phyloP scores from a whole-genome alignment of 2,113 vertebrate genomes.

The Entomyzon cyanotis region DNA sequence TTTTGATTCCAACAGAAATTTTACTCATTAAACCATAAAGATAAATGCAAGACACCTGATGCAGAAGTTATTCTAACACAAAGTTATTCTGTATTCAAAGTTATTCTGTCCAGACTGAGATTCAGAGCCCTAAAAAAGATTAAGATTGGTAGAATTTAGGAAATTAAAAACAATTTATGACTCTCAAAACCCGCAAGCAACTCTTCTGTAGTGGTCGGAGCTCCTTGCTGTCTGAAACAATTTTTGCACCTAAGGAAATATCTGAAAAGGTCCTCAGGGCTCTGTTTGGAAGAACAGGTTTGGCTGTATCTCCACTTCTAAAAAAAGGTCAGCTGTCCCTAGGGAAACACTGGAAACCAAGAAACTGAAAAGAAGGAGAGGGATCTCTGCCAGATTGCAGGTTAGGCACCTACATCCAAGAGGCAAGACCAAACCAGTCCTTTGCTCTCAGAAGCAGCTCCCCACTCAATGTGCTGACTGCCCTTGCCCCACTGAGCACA shows the following conservation, averaged over 20 bases:
- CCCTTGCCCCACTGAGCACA: fast-evolving
- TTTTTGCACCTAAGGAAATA: neutral
- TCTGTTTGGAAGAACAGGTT: neutral
- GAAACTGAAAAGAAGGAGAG: neutral
- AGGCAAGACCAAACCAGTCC: neutral
- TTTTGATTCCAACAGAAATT: neutral
- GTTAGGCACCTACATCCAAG: neutral
- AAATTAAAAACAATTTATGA: neutral
- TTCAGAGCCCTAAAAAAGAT: neutral
- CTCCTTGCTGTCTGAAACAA: neutral
- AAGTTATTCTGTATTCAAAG: neutral
- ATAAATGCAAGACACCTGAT: neutral
- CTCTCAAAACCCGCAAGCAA: neutral
- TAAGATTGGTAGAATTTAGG: neutral
- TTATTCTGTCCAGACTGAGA: neutral
- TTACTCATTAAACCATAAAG: neutral
- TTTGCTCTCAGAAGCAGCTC: neutral
- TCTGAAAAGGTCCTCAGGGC: neutral
- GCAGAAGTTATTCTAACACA: neutral
- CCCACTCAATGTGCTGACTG: fast-evolving
- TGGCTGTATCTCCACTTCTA: neutral
- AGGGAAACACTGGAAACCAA: neutral
- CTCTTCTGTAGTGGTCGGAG: neutral
- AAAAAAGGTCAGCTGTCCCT: neutral
- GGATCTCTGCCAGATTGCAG: neutral